Conservation (phyloP, 2,888 invertebrate genomes). For the Brachylomia viminalis region DNA sequence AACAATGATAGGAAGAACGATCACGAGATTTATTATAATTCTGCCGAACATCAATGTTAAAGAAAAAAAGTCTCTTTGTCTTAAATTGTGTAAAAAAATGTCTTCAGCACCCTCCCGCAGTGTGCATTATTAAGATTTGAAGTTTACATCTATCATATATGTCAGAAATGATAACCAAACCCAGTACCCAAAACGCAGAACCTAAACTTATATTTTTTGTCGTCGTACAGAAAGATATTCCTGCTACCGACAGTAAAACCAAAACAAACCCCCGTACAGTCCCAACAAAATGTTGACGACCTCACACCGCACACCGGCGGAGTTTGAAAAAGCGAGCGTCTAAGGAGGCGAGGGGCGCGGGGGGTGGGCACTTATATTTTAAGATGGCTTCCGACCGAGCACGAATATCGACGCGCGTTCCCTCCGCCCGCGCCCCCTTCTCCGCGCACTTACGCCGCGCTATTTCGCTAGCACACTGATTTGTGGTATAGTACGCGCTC, state of each 20-base stretch:
- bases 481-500: constrained; percentile 66
- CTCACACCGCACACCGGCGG: constrained; percentile 74
- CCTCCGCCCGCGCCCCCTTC: constrained; percentile 70
- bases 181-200: background rate
- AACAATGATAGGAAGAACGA: background rate
- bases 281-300: constrained; percentile 78
- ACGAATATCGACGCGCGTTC: constrained; percentile 87
- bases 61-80: background rate
- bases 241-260: background rate
- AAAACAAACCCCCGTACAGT: constrained; percentile 3
- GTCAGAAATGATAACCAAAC: background rate
- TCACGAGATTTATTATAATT: background rate
- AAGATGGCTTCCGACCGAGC: constrained; percentile 90
- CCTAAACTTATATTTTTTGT: background rate
- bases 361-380: constrained; percentile 87
- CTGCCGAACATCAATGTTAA: no score
- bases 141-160: background rate
- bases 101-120: no score
- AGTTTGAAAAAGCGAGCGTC: constrained; percentile 88
- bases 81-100: background rate
- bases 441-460: constrained; percentile 74
- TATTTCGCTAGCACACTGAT: constrained; percentile 78
- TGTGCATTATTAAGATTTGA: background rate
- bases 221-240: background rate
- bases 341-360: constrained; percentile 82